These are phyloP conservation scores for Notodonta dromedarius DNA, from an alignment of 2,888 invertebrate genomes.

Conservation along the genomic window DNA sequence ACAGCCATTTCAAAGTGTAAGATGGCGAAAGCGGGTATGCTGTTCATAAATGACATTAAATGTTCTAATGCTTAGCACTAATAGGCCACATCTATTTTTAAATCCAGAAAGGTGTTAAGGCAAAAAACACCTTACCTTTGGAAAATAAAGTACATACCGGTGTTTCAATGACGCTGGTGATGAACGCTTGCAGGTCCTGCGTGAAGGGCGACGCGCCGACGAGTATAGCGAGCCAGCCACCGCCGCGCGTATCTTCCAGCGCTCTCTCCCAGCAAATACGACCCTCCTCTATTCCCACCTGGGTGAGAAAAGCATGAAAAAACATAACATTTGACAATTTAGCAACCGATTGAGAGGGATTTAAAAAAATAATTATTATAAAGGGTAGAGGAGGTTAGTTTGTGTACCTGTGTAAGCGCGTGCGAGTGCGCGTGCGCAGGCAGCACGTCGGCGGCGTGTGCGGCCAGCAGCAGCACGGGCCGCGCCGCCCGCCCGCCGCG, in stretches of 20 bases:
- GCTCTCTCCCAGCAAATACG: constrained; percentile 56
- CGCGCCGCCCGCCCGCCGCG: constrained; percentile 65
- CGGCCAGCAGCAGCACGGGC: constrained; percentile 93
- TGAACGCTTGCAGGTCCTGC: constrained; percentile 58
- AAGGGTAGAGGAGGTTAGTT: neutral
- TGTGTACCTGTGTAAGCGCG: constrained; percentile 46
- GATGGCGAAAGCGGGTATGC: neutral
- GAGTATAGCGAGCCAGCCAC: constrained; percentile 66
- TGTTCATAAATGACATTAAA: too few species aligned
- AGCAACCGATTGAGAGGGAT: too few species aligned
- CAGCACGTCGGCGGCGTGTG: constrained; percentile 96
- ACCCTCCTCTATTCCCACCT: constrained; percentile 70
- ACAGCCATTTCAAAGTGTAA: neutral
- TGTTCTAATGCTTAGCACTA: too few species aligned
- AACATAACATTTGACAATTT: neutral
- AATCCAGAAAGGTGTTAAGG: neutral
- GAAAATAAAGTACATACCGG: constrained; percentile 38
- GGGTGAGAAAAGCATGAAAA: neutral
- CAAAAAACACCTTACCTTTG: neutral
- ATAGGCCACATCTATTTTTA: too few species aligned
- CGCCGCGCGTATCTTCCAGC: constrained; percentile 50
- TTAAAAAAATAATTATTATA: too few species aligned
- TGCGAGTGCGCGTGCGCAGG: constrained; percentile 51
- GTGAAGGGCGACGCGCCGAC: constrained; percentile 72
- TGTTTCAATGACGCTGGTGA: constrained; percentile 45